Evolutionary conservation across 1,140 invertebrate species (phyloP), one percentile per base, ranked within the genome.

Genomic region (Drosophila dunni): DNA sequence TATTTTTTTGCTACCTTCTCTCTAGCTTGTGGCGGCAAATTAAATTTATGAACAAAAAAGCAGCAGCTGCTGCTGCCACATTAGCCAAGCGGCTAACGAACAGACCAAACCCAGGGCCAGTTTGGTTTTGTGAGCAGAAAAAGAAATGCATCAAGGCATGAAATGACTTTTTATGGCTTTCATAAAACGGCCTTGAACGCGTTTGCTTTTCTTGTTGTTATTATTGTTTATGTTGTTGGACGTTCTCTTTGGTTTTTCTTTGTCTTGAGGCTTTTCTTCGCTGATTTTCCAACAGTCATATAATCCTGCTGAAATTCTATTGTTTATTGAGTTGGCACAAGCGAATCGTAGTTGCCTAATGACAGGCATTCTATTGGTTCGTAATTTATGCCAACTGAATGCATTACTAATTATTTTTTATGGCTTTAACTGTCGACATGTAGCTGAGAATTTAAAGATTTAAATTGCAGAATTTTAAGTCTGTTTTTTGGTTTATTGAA

Each of bases 121-220:
- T 60, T 82, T 60, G 24, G 24, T 29, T 29, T 29, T 29, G 24
- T 29, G 3, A 70, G 72, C 74, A 89, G 84, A 75, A 20, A 36
- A 56, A 90, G 85, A 89, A 89, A 89, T 89, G 85, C 84, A 89
- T 90, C 85, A 84, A 85, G 74, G 85, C 84, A 90, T 89, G 85
- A 89, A 89, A 90, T 89, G 85, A 78, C 79, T 89, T 89, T 89
- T 90, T 90, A 89, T 78, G 84, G 85, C 85, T 90, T 90, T 90
- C 81, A 89, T 85, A 85, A 90, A 84, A 90, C 76, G 84, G 85
- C 84, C 84, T 89, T 89, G 84, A 89, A 89, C 66, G 73, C 65
- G 46, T 60, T 74, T 34, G 33, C 42, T 17, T 48, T 4, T 53
- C 29, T 36, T 36, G 50, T 29, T 53, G 50, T 29, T 29, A 29